Conservation (phyloP, 2,888 invertebrate genomes). For the Cenopis cana region DNA sequence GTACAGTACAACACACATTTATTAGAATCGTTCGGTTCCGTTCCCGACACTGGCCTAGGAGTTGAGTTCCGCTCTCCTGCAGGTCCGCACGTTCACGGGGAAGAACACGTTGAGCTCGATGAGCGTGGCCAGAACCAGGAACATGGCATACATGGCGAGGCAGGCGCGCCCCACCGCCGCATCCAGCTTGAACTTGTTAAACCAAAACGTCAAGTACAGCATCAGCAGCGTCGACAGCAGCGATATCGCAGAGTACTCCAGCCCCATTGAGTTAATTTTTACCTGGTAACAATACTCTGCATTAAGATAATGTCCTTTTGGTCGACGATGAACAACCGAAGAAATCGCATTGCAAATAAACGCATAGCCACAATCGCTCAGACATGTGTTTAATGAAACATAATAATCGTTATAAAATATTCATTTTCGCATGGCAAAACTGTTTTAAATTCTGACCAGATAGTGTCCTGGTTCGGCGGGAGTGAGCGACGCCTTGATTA, state of each 20-base stretch:
- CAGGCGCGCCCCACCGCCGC: conserved; percentile 94
- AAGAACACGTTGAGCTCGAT: conserved; percentile 98
- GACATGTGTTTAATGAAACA: conserved; percentile 4
- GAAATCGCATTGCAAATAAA: conserved; percentile 47
- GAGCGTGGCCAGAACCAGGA: conserved; percentile 93
- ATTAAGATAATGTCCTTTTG: conserved; percentile 44
- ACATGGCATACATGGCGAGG: conserved; percentile 94
- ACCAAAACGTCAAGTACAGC: conserved; percentile 92
- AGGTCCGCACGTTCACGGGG: conserved; percentile 94
- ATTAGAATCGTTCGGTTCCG: conserved; percentile 36
- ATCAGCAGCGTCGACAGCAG: conserved; percentile 93
- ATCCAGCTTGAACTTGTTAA: conserved; percentile 95
- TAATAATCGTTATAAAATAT: conserved; percentile 15
- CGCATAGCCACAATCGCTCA: conserved; percentile 37
- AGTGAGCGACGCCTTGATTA: conserved; percentile 93
- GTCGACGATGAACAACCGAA: conserved; percentile 45
- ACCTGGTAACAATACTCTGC: conserved; percentile 78
- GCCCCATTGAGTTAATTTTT: conserved; percentile 94
- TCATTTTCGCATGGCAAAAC: conserved; percentile 26
- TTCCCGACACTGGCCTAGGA: conserved; percentile 64
- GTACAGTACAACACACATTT: conserved; percentile 46
- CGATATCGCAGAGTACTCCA: conserved; percentile 96
- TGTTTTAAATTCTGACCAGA: conserved; percentile 83
- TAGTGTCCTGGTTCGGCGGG: conserved; percentile 92
- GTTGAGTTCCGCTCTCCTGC: conserved; percentile 85